Conservation (phyloP, 1,140 invertebrate species). For the Spodoptera litura region DNA sequence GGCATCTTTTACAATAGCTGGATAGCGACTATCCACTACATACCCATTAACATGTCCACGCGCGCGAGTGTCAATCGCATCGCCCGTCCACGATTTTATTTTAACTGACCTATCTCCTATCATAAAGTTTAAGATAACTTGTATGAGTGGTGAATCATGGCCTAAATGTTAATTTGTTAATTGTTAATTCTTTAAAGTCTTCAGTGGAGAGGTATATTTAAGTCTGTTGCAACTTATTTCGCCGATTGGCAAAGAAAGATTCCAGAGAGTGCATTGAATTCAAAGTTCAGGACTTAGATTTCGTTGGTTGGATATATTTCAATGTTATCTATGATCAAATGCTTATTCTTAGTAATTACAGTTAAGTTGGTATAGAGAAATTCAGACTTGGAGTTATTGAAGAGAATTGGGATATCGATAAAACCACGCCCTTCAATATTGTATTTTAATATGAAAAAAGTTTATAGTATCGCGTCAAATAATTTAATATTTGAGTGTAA, state of each 20-base stretch:
- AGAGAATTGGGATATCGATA: no score
- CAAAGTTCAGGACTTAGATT: conserved; percentile 43
- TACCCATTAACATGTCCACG: no score
- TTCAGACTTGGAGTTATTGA: neutral
- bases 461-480: no score
- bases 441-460: no score
- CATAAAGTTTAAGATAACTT: no score
- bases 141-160: no score
- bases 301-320: conserved; percentile 7
- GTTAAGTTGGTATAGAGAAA: neutral
- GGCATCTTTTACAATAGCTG: neutral
- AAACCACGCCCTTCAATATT: no score
- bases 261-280: conserved; percentile 20
- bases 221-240: conserved; percentile 10
- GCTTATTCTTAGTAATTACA: neutral
- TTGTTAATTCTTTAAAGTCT: conserved; percentile 19
- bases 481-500: no score
- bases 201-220: conserved; percentile 23
- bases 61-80: no score
- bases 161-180: conserved; percentile 40
- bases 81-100: no score
- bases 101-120: no score
- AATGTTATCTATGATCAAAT: conserved; percentile 8
- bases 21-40: conserved; percentile 12
- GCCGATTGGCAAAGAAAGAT: conserved; percentile 36